Percentiles rank a stretch among this genome's conserved stretches.
phyloP scores from a whole-genome alignment of 2,797 vertebrate genomes.

The Mus spretus region DNA sequence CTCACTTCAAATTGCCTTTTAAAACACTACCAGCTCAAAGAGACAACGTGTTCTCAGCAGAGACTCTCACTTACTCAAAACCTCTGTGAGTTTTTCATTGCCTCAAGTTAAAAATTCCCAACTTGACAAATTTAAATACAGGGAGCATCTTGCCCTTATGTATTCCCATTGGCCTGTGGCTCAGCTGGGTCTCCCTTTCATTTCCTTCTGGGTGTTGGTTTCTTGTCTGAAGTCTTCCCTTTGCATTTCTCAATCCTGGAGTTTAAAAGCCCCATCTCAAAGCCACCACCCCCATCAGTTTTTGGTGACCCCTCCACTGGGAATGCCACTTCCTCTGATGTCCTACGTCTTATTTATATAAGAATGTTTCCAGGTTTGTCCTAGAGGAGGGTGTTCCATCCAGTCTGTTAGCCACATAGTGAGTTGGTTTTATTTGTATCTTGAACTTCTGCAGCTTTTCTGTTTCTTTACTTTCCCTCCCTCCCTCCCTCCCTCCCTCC shows the following conservation, averaged over 20 bases:
- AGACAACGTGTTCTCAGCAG: neutral
- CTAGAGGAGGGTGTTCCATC: neutral
- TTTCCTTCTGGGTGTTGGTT: neutral
- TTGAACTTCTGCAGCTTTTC: neutral
- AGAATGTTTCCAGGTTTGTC: neutral
- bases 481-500: too few species aligned
- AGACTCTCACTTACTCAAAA: neutral
- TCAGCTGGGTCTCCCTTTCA: neutral
- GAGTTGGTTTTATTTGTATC: neutral
- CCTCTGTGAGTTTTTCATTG: neutral
- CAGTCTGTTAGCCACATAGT: neutral
- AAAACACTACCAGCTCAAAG: neutral
- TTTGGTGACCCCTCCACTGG: neutral
- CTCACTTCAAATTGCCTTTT: neutral
- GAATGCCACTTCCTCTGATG: neutral
- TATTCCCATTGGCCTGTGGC: neutral
- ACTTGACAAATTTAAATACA: neutral
- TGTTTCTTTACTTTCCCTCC: neutral
- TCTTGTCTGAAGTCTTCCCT: neutral
- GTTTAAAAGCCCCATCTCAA: neutral
- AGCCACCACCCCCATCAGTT: neutral
- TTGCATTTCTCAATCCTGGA: neutral
- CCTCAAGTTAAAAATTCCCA: neutral
- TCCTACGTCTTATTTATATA: constrained; percentile 34
- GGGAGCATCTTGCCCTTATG: neutral